phyloP scores from a whole-genome alignment of 2,113 vertebrate genomes.

The Hippoglossus stenolepis region DNA sequence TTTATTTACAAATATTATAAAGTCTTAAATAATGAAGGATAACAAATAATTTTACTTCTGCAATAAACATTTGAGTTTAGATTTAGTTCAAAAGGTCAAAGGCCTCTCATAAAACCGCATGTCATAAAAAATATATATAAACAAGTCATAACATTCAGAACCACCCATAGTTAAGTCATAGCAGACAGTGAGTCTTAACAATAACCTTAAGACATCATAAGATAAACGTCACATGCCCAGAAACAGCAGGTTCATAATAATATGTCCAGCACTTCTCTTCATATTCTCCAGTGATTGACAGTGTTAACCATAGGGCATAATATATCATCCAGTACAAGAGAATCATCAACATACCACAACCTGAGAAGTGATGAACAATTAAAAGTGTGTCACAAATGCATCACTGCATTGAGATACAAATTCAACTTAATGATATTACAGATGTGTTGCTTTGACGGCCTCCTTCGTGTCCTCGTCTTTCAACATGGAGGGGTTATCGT shows the following conservation, averaged over 20 bases:
- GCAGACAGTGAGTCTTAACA: conserved; percentile 22
- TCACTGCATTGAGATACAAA: conserved; percentile 27
- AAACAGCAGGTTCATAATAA: conserved; percentile 12
- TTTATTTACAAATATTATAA: conserved; percentile 70
- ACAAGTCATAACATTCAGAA: conserved; percentile 36
- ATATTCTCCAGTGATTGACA: conserved; percentile 16
- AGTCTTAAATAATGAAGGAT: conserved; percentile 72
- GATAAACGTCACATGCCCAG: conserved; percentile 14
- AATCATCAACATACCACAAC: conserved; percentile 41
- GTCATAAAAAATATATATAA: conserved; percentile 66
- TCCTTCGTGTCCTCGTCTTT: conserved; percentile 47
- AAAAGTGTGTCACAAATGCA: conserved; percentile 32
- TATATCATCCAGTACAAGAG: conserved; percentile 6
- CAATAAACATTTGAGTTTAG: conserved; percentile 33
- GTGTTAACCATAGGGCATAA: conserved; percentile 15
- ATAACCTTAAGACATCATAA: conserved; percentile 20
- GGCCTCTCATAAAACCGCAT: background rate
- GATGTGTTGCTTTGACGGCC: conserved; percentile 8
- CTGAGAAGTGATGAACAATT: conserved; percentile 49
- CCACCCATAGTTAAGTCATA: conserved; percentile 30
- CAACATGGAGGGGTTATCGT: conserved; percentile 83
- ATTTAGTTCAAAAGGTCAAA: conserved; percentile 24
- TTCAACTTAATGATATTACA: conserved; percentile 44
- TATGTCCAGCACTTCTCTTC: conserved; percentile 28
- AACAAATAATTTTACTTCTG: conserved; percentile 54